Conservation (phyloP, 2,888 invertebrate species). For the Diabrotica balteata region DNA sequence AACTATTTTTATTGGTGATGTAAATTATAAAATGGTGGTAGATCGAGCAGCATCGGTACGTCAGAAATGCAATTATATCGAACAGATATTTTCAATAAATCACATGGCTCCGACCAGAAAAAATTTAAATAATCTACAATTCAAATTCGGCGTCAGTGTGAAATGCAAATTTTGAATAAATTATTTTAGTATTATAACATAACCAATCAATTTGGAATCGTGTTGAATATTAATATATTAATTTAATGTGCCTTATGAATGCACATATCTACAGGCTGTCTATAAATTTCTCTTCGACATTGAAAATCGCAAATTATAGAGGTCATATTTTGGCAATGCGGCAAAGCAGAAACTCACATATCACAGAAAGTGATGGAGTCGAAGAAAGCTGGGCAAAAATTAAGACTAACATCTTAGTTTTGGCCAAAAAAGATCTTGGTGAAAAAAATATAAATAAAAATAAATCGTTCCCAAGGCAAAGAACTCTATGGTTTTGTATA, state of each 20-base stretch:
- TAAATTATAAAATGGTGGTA: not conserved
- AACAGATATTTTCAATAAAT: not conserved
- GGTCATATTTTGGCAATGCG: too few species aligned
- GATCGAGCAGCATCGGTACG: not conserved
- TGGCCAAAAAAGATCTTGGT: too few species aligned
- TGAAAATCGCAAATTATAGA: too few species aligned
- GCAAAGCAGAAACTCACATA: too few species aligned
- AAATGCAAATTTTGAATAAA: conserved; percentile 1
- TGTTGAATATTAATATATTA: not conserved
- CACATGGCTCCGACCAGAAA: not conserved
- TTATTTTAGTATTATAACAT: not conserved
- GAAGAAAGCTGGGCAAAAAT: too few species aligned
- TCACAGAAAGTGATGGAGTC: too few species aligned
- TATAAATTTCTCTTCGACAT: too few species aligned
- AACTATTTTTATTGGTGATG: too few species aligned
- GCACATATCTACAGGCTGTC: not conserved
- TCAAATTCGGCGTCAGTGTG: not conserved
- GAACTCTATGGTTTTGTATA: too few species aligned
- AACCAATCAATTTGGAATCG: not conserved
- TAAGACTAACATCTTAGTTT: too few species aligned
- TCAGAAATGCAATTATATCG: not conserved
- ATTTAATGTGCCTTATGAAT: conserved; percentile 1
- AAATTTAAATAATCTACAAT: conserved; percentile 1
- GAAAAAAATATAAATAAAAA: too few species aligned
- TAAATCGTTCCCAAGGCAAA: too few species aligned